Evolutionary conservation across 2,888 invertebrate genomes (phyloP).

Genomic region (Deilephila elpenor): DNA sequence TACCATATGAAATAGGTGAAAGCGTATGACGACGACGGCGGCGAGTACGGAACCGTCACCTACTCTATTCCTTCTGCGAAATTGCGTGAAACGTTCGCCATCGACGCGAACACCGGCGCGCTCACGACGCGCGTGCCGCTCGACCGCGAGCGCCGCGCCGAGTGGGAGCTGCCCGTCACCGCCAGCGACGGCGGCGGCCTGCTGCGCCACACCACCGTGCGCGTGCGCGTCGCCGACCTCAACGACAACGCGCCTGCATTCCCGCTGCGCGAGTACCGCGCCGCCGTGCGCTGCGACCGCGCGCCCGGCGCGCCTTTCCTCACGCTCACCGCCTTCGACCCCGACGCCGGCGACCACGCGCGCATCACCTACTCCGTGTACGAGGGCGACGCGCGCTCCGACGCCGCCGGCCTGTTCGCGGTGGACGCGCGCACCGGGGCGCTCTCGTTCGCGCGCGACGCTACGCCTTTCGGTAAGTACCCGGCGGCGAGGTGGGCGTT

Average conservation of each 20-base stretch:
- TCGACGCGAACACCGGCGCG: conserved; percentile 89
- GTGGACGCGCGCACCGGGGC: conserved; percentile 91
- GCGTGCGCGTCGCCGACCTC: conserved; percentile 92
- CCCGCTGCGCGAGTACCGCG: conserved; percentile 90
- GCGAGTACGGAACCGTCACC: conserved; percentile 88
- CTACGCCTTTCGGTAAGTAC: conserved; percentile 76
- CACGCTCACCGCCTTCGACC: conserved; percentile 87
- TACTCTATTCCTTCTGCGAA: conserved; percentile 92
- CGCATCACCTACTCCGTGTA: conserved; percentile 91
- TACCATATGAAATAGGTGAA: conserved; percentile 78
- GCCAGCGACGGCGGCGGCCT: conserved; percentile 93
- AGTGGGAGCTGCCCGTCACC: conserved; percentile 88
- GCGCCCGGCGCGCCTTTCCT: conserved; percentile 68
- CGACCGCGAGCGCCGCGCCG: conserved; percentile 88
- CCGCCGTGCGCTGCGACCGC: conserved; percentile 85
- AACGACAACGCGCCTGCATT: conserved; percentile 94
- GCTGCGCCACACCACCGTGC: conserved; percentile 89
- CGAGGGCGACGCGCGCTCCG: conserved; percentile 81
- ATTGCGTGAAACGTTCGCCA: conserved; percentile 89
- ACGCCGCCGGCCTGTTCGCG: conserved; percentile 88
- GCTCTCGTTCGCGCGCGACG: conserved; percentile 87
- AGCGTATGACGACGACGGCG: conserved; percentile 93
- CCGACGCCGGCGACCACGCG: conserved; percentile 90
- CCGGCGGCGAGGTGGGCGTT: background rate
- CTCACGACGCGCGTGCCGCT: conserved; percentile 88